Percentiles rank a stretch among this genome's conserved stretches.
Evolutionary conservation across 2,113 vertebrate species (phyloP).

Genomic region (Orientallactaga bullata): DNA sequence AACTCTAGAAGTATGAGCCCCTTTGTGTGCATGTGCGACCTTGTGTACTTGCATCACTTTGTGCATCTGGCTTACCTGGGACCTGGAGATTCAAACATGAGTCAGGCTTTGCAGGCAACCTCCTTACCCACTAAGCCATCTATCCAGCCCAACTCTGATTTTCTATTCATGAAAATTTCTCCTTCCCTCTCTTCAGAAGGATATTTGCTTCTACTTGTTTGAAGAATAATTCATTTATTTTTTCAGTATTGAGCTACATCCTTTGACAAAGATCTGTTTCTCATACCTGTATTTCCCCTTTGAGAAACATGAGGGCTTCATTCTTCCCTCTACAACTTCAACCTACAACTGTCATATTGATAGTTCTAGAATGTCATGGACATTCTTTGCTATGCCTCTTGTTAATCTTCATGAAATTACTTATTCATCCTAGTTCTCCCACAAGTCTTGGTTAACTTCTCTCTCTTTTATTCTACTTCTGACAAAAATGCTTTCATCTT

Average conservation of each 20-base stretch:
- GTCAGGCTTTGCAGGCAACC: too few relatives aligned
- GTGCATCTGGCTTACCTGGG: too few relatives aligned
- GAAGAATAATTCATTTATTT: neutral
- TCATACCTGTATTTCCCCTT: neutral
- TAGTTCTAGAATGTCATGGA: neutral
- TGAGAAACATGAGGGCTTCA: neutral
- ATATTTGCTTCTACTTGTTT: neutral
- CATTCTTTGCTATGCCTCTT: neutral
- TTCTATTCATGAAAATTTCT: conserved; percentile 14
- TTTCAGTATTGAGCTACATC: neutral
- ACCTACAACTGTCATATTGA: neutral
- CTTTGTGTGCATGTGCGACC: too few relatives aligned
- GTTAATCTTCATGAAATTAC: neutral
- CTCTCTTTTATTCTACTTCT: neutral
- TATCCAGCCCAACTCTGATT: too few relatives aligned
- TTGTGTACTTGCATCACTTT: too few relatives aligned
- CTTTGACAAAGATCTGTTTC: neutral
- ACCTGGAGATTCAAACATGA: too few relatives aligned
- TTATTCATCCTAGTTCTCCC: neutral
- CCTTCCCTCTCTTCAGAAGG: neutral
- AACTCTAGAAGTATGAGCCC: too few relatives aligned
- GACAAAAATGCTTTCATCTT: conserved; percentile 59
- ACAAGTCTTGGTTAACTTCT: neutral
- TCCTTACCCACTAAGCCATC: too few relatives aligned
- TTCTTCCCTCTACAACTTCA: neutral